Conservation (phyloP, 2,113 vertebrate genomes). For the Eurypyga helias region DNA sequence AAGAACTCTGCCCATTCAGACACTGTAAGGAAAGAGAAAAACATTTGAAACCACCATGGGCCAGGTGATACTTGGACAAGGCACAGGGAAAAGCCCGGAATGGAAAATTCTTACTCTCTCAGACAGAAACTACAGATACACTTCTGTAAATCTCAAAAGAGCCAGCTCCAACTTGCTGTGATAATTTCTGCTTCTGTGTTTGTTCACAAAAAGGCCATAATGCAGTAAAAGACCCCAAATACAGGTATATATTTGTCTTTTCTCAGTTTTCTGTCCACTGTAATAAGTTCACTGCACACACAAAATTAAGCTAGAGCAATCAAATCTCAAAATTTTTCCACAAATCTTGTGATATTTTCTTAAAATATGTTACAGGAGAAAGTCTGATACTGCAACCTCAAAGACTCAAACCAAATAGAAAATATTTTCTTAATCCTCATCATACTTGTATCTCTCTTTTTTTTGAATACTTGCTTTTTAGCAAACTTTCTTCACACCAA, state of each 20-base stretch:
- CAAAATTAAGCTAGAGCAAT: neutral
- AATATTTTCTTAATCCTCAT: neutral
- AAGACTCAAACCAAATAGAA: neutral
- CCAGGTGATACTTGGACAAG: neutral
- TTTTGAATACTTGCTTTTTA: neutral
- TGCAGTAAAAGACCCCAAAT: neutral
- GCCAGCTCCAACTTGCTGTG: neutral
- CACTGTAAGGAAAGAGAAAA: neutral
- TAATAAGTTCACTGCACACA: neutral
- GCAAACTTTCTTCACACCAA: neutral
- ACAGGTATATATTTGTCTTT: neutral
- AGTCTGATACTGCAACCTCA: neutral
- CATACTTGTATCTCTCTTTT: neutral
- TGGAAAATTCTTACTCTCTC: neutral
- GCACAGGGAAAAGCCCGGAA: neutral
- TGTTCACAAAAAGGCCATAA: neutral
- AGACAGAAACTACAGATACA: neutral
- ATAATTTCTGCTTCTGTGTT: neutral
- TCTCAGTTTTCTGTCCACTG: neutral
- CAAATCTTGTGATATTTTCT: neutral
- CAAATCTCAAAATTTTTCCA: neutral
- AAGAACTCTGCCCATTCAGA: neutral
- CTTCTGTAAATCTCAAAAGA: neutral
- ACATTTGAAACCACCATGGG: neutral
- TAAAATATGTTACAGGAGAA: neutral